Evolutionary conservation across 1,140 invertebrate species (phyloP), one percentile per base, ranked within the genome.

Genomic region (Chrysomallon squamiferum): DNA sequence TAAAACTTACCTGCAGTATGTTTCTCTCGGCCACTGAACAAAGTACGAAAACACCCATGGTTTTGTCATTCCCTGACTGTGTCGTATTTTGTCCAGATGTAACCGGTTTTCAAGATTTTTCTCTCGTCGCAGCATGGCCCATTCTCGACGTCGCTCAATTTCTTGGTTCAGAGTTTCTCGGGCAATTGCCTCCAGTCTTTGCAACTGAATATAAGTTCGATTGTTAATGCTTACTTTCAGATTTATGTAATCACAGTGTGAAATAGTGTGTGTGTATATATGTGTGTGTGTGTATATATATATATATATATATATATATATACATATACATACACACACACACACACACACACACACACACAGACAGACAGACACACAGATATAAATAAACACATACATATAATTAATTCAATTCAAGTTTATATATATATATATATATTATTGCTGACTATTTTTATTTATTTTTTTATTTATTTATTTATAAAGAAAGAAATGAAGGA

Each of bases 31-130:
- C 80, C 81, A 83, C 1, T 62, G 43, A 25, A 81, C 63, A 67
- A 77, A 83, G 61, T 83, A 83, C 25, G 78, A 79, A 59, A 77
- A 83, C 2, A 75, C 74, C 79, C 79, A 83, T 2, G 81, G 69
- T 27, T 72, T 60, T 18, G 77, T 78, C 6, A 82, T 68, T n/a
- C 79, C 77, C 65, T 83, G 81, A 11, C 64, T 33, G 25, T 76
- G 72, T 62, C 68, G 59, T 2, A 83, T 68, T 43, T 68, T 68
- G 49, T 77, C 68, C 49, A 82, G 58, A 59, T 83, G 66, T 9
- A 33, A 38, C 41, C 66, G 59, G 9, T 62, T 65, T 22, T 81
- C 77, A 2, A 81, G 54, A 59, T 83, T 83, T 20, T 66, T 50
- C n/a, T 82, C 77, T n/a, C 80, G 69, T 30, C 76, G 57, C 18